Percentiles rank a stretch among this genome's conserved stretches.
These are phyloP conservation scores for Cephalotes varians DNA, from an alignment of 2,888 invertebrate genomes.

Conservation along the genomic window DNA sequence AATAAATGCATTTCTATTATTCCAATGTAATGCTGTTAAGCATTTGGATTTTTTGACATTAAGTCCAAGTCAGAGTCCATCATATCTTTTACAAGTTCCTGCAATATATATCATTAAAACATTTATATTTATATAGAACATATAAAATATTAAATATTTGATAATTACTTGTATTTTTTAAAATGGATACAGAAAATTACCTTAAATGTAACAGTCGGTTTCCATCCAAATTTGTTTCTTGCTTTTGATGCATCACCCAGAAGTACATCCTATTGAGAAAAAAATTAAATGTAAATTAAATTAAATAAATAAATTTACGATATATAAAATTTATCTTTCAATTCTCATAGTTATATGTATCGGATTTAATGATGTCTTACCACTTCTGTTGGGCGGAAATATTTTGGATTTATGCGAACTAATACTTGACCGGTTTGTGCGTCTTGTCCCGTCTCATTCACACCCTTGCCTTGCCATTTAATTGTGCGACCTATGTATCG, in stretches of 20 bases:
- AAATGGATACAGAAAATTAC: constrained; percentile 78
- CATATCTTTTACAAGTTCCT: constrained; percentile 97
- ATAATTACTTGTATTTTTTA: not conserved
- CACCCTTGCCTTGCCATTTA: constrained; percentile 95
- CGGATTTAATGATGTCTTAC: constrained; percentile 88
- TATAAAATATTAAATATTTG: not conserved
- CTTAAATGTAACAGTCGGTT: constrained; percentile 92
- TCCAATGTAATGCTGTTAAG: constrained; percentile 87
- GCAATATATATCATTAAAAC: constrained; percentile 55
- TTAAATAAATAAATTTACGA: not conserved
- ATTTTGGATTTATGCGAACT: constrained; percentile 96
- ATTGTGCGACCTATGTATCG: constrained; percentile 92
- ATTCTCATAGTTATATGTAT: not conserved
- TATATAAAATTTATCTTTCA: constrained; percentile 10
- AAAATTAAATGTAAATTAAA: constrained; percentile 29
- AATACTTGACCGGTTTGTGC: constrained; percentile 91
- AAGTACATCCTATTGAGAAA: constrained; percentile 90
- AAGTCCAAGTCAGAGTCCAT: constrained; percentile 95
- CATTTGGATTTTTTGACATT: constrained; percentile 96
- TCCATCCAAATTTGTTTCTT: constrained; percentile 94
- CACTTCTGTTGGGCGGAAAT: constrained; percentile 99
- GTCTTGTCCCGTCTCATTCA: constrained; percentile 92
- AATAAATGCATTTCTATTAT: constrained; percentile 57
- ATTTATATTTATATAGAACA: not conserved
- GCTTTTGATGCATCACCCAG: constrained; percentile 98